These are phyloP conservation scores for Dipodomys spectabilis DNA, from an alignment of 2,113 vertebrate genomes.

Conservation along the genomic window DNA sequence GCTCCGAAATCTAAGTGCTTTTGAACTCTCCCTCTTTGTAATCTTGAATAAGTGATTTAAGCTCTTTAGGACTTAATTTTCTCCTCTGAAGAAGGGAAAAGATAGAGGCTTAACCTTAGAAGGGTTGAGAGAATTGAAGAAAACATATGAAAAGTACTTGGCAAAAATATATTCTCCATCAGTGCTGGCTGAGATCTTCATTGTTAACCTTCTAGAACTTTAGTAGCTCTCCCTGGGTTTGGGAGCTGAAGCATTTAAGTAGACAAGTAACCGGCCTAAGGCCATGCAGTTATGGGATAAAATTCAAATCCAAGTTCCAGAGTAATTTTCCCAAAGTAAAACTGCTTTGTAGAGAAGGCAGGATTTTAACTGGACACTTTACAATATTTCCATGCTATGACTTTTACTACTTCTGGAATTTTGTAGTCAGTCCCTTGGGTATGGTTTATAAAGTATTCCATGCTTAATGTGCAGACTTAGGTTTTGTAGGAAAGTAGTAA, in stretches of 20 bases:
- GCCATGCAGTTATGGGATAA: background rate
- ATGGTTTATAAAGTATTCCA: constrained; percentile 21
- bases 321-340: constrained; percentile 1
- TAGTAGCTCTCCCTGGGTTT: background rate
- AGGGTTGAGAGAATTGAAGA: background rate
- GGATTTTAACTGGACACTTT: background rate
- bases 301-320: constrained; percentile 15
- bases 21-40: constrained; percentile 1
- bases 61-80: background rate
- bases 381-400: background rate
- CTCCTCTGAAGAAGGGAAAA: background rate
- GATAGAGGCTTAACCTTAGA: background rate
- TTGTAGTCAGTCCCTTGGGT: background rate
- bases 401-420: background rate
- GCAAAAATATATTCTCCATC: background rate
- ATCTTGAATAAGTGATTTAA: background rate
- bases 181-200: background rate
- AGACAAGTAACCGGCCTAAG: background rate
- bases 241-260: background rate
- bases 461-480: background rate
- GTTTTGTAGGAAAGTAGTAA: background rate
- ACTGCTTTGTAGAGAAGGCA: background rate
- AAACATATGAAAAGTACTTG: background rate
- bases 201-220: background rate
- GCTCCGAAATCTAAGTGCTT: background rate